A percentile compares a stretch with the other conserved stretches of the same genome.
phyloP scores from a whole-genome alignment of 2,113 vertebrate genomes.

The Cathartes aura region DNA sequence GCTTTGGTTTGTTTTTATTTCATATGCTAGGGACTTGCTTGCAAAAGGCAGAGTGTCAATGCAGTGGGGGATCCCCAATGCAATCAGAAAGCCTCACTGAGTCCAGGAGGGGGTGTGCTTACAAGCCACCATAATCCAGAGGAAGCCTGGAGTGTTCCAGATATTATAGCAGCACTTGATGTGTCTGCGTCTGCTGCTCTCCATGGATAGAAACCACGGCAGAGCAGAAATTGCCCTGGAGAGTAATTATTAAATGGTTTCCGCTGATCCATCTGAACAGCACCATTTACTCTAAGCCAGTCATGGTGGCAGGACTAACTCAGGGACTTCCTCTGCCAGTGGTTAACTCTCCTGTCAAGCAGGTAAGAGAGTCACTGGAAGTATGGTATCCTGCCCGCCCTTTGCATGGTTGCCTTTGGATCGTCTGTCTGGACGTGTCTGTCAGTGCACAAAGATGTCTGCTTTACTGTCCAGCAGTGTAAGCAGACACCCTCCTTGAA shows the following conservation, averaged over 20 bases:
- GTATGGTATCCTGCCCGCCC: not conserved
- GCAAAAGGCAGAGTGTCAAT: not conserved
- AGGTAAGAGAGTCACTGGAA: not conserved
- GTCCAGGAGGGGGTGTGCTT: constrained; percentile 46
- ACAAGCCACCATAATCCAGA: not conserved
- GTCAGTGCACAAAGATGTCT: not conserved
- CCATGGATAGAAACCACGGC: not conserved
- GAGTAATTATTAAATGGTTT: constrained; percentile 49
- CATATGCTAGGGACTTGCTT: not conserved
- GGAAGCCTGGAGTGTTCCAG: constrained; percentile 26
- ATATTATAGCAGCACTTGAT: not conserved
- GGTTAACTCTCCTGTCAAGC: not conserved
- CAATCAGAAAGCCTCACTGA: constrained; percentile 52
- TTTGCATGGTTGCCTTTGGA: not conserved
- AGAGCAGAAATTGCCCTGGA: constrained; percentile 26
- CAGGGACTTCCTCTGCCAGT: not conserved
- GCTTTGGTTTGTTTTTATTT: constrained; percentile 43
- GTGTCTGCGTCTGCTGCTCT: not conserved
- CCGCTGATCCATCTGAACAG: not conserved
- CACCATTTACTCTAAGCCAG: not conserved
- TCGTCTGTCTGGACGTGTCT: not conserved
- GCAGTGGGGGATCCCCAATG: constrained; percentile 33
- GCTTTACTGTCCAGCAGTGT: not conserved
- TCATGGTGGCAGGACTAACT: not conserved
- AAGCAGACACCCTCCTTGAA: not conserved